Evolutionary conservation across 2,797 vertebrate genomes (phyloP), one percentile per base, ranked within the genome.

Genomic region (Enoplosus armatus): DNA sequence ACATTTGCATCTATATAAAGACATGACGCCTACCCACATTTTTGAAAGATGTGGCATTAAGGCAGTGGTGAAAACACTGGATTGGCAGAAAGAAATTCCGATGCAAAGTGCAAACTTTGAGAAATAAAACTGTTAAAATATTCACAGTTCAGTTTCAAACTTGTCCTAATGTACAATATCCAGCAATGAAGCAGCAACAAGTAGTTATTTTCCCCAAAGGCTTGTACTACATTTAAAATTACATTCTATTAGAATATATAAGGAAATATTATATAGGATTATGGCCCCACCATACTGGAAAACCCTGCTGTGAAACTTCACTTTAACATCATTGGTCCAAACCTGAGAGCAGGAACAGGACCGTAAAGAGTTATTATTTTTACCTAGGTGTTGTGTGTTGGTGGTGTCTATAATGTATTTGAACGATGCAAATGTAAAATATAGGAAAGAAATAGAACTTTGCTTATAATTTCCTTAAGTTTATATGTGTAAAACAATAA

Each of bases 1-100:
- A 9, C 1, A 64, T 82, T 67, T 70, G 26, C 20, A 50, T 55
- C 11, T 55, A 12, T 71, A 24, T 60, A 61, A 71, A 56, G 22
- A 59, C 5, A 27, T 15, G 22, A 47, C 2, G 3, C 6, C 11
- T 24, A 9, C 50, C 24, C 9, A 5, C 22, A 58, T 12, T 55
- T 50, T 45, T 65, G 20, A 72, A 15, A 71, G 51, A 53, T 14
- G 20, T 55, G 11, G 11, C 8, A 1, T 54, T 7, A 55, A 20
- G 8, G 47, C 35, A 66, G 58, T n/a, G 6, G n/a, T 60, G 24
- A 39, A 29, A 37, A 50, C 20, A 14, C 15, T 39, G 3, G 14
- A 45, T 66, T 51, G 51, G 24, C 39, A 20, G 9, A 15, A 15
- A 53, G 22, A 47, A 47, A 24, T 41, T 4, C 6, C 0, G 8